These are phyloP conservation scores for Silurus lanzhouensis DNA, from an alignment of 2,797 vertebrate species.

Conservation along the genomic window DNA sequence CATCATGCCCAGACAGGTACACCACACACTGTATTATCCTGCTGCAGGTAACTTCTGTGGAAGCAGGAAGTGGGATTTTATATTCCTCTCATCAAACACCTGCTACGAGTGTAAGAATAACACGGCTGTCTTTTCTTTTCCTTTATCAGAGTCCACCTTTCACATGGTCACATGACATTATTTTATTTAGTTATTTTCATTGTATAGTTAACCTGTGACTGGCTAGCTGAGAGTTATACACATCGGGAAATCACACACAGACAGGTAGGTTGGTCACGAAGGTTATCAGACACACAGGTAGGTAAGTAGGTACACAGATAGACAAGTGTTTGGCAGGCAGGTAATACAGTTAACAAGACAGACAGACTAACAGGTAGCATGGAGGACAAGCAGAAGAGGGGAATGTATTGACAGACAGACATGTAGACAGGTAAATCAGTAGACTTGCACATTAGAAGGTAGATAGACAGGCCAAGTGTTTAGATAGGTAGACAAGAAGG, in stretches of 20 bases:
- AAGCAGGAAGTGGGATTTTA: background rate
- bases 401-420: background rate
- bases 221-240: too few relatives aligned
- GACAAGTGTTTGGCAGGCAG: too few relatives aligned
- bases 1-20: background rate
- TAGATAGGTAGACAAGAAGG: background rate
- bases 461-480: too few relatives aligned
- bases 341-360: background rate
- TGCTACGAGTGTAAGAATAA: conserved; percentile 42
- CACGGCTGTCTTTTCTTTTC: background rate
- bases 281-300: too few relatives aligned
- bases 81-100: background rate
- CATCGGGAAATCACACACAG: too few relatives aligned
- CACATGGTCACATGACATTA: background rate
- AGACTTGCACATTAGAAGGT: background rate
- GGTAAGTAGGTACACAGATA: background rate
- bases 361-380: background rate
- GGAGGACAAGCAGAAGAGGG: too few relatives aligned
- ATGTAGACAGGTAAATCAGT: background rate
- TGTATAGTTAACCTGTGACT: too few relatives aligned
- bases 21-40: background rate
- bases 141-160: background rate
- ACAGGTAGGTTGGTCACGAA: too few relatives aligned
- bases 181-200: too few relatives aligned
- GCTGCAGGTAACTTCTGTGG: background rate